Base-by-base conservation (phyloP, 2,888 invertebrate species). In the Aradus depressus region DNA sequence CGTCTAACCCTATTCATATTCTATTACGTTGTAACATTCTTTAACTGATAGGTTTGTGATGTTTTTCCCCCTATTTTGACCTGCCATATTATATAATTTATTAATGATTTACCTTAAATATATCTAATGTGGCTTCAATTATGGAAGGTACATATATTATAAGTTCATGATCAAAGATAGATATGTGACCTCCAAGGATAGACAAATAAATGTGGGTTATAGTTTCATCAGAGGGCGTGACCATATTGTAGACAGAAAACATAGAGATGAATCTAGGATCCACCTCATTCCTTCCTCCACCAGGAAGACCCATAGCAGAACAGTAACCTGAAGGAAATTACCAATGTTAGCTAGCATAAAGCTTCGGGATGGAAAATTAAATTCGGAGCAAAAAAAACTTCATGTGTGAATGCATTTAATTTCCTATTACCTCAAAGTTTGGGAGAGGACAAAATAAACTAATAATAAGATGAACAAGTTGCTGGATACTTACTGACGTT, bases 241-340 rank as follows among this genome's bases (percentile, higher is more conserved):
- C 79, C 59, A 93, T 79, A 68, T 91, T 91, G 69, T 84, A 86
- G 1, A 84, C 80, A 1, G 84, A 81, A 71, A 92, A 93, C 77
- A 88, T 82, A 0, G 92, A 91, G 62, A 92, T 77, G 65, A 93
- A 93, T 54, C 93, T 76, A 0, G 88, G 84, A 68, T 93, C 92
- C 12, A 92, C 86, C 62, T 85, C 86, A 64, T 90, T 91, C 58
- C 90, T 76, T 1, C 91, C 90, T 12, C 91, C 91, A 1, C 90
- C 91, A 16, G 90, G 83, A 61, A 82, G 80, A 2, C 87, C 87
- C 88, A 89, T 88, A 2, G 87, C 83, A 0, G 84, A 84, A 49
- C 88, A 72, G 64, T 82, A 89, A 23, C 77, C 81, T 68, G 65
- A 53, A 53, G 51, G 34, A 31, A 10, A 31, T 10, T n/a, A 31